Evolutionary conservation across 2,113 vertebrate genomes (phyloP), one percentile per base, ranked within the genome.

Genomic region (Prunella himalayana): DNA sequence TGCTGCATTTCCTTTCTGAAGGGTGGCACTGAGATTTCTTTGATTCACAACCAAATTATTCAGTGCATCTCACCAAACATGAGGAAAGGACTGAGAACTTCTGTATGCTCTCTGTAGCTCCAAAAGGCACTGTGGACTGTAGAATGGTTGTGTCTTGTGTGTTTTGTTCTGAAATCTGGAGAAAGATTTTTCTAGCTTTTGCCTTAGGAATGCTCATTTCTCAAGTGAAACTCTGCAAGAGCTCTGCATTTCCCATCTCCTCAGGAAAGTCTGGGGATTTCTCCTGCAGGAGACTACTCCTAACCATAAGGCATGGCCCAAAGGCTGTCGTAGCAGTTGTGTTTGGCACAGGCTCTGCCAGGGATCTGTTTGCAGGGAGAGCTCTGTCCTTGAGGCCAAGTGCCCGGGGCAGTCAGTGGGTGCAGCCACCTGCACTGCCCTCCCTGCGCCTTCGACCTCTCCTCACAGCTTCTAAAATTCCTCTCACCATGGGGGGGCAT

Each of bases 391-490:
- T 84, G 86, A 71, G 47, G 83, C 83, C 60, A 39, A 37, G 85
- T 33, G 50, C 49, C 30, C 39, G 3, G 87, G 68, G n/a, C 31
- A 61, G 41, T 80, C 77, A 72, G 61, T 27, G 39, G 80, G 56
- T 77, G 41, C 57, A 9, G 71, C 37, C 11, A 4, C 53, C 37
- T 37, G 44, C 45, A 5, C 63, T 37, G 56, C 65, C 63, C 28
- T 78, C 44, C 50, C 69, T 53, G 57, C 1, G 49, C 21, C 63
- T 22, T 21, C 4, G 0, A n/a, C 66, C 66, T 86, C 82, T 90
- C 50, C 87, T 91, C 78, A 39, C 84, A 81, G 84, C 91, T 95
- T 95, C 90, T 95, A 93, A 77, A 91, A 76, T 87, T 89, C 83
- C 54, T 92, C 71, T 90, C 95, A 66, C 88, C 82, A 23, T 30